Percentiles rank a stretch among this genome's conserved stretches.
These are phyloP conservation scores for Leptodactylus fallax DNA, from an alignment of 2,797 vertebrate species.

Conservation along the genomic window DNA sequence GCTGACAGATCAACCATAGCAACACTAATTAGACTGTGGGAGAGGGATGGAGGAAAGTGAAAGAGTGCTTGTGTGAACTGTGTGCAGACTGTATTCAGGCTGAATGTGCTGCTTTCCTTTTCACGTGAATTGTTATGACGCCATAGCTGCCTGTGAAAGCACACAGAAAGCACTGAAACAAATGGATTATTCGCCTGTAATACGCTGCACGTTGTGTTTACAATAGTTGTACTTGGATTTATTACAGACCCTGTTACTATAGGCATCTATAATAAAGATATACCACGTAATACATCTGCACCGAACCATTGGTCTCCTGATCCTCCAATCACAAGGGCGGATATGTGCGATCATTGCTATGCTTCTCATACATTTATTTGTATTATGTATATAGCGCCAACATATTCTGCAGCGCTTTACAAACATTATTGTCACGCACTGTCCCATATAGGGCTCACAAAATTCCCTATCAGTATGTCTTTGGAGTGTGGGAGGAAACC, in stretches of 20 bases:
- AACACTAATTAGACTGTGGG: slow-evolving; percentile 15
- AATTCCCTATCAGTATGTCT: too few relatives aligned
- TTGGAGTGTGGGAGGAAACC: too few relatives aligned
- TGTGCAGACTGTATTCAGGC: not conserved
- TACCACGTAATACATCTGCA: not conserved
- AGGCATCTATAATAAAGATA: not conserved
- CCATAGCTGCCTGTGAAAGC: not conserved
- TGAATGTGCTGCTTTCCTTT: not conserved
- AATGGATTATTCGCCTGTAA: not conserved
- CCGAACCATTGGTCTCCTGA: not conserved
- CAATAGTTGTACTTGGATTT: not conserved
- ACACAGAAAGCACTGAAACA: not conserved
- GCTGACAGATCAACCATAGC: slow-evolving; percentile 18
- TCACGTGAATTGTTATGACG: not conserved
- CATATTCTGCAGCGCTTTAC: too few relatives aligned
- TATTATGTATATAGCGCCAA: too few relatives aligned
- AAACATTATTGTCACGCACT: too few relatives aligned
- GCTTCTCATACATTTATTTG: not conserved
- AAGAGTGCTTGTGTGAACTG: not conserved
- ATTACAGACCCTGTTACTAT: not conserved
- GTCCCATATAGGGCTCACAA: too few relatives aligned
- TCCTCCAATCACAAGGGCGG: not conserved
- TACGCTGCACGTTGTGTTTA: not conserved
- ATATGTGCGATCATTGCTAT: not conserved
- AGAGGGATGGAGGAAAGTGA: slow-evolving; percentile 2